phyloP scores from a whole-genome alignment of 2,888 invertebrate species.

The Drosophila nr. fundita region DNA sequence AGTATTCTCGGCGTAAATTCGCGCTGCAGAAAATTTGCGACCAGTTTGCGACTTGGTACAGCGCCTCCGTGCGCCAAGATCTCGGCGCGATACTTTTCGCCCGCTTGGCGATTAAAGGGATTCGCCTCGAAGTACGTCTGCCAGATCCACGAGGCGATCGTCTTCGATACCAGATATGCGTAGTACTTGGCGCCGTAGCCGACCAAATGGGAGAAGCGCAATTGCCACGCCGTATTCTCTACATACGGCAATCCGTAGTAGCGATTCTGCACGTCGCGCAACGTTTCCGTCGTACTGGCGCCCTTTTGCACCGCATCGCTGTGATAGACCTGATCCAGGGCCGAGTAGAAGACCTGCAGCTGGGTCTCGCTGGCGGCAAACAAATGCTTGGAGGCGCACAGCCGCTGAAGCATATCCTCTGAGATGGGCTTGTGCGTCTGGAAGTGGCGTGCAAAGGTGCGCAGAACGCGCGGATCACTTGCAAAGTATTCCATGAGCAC shows the following conservation, averaged over 20 bases:
- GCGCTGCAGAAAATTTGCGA: constrained; percentile 91
- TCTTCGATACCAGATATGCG: constrained; percentile 97
- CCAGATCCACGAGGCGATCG: constrained; percentile 97
- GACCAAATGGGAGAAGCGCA: constrained; percentile 97
- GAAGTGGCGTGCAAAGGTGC: constrained; percentile 95
- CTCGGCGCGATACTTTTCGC: constrained; percentile 91
- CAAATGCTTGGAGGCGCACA: constrained; percentile 94
- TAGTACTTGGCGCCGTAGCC: constrained; percentile 99
- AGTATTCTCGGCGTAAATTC: constrained; percentile 91
- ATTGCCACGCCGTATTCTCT: constrained; percentile 97
- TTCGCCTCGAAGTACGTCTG: constrained; percentile 92
- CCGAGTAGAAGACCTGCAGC: constrained; percentile 95
- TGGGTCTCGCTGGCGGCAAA: constrained; percentile 96
- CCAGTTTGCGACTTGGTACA: constrained; percentile 91
- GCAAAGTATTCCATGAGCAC: constrained; percentile 99
- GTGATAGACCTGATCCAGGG: constrained; percentile 96
- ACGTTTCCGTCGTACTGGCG: constrained; percentile 89
- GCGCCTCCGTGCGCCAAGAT: constrained; percentile 95
- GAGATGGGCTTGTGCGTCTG: constrained; percentile 94
- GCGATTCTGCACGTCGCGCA: constrained; percentile 91
- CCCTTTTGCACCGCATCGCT: constrained; percentile 81
- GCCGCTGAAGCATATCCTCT: constrained; percentile 90
- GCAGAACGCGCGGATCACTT: constrained; percentile 92
- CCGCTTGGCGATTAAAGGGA: constrained; percentile 91
- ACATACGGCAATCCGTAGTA: constrained; percentile 96